Base-by-base conservation (phyloP, 2,888 invertebrate species). In the Desoria tigrina region DNA sequence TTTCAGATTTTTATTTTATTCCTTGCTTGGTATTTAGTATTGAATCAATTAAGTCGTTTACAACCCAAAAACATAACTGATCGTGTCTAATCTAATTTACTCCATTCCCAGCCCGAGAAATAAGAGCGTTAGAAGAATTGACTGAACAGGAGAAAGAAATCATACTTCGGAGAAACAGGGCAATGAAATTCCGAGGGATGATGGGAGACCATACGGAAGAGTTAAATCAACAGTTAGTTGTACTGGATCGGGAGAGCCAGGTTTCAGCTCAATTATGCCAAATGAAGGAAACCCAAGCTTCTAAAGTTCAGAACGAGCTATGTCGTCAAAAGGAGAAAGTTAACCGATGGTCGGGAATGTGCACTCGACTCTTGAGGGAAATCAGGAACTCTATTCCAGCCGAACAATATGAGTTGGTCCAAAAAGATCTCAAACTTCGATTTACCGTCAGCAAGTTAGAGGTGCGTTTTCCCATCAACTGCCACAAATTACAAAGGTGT, bases 361-460 rank as follows among this genome's bases (percentile, higher is more conserved):
- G 67, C 23, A 37, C 45, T 26, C 58, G 61, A 45, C 42, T 67
- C 16, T 56, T 67, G 27, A 63, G 58, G 32, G 67, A 63, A 28
- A 51, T 67, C 42, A 67, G 60, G 37, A 50, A 58, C 9, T 45
- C 50, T 26, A 24, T 63, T 18, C 50, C 21, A 3, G 21, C 32
- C 28, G 55, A 42, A 6, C 65, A 65, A 39, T 58, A 26, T 9
- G 66, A 65, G 7, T 37, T 64, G 18, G 39, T 70, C 3, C 56
- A 70, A 37, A 56, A 45, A 16, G 69, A 70, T 60, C 42, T 70
- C 23, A 61, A 58, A 27, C 57, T 67, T 4, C 57, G 59, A 27
- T 63, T 66, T 32, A 42, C 67, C n/a, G 32, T 28, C 9, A 66
- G 64, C 26, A 70, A 70, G 45, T 24, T 62, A 6, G 69, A 70